phyloP scores from a whole-genome alignment of 53 echinoderm and acorn worm genomes.

The Holothuria scabra region DNA sequence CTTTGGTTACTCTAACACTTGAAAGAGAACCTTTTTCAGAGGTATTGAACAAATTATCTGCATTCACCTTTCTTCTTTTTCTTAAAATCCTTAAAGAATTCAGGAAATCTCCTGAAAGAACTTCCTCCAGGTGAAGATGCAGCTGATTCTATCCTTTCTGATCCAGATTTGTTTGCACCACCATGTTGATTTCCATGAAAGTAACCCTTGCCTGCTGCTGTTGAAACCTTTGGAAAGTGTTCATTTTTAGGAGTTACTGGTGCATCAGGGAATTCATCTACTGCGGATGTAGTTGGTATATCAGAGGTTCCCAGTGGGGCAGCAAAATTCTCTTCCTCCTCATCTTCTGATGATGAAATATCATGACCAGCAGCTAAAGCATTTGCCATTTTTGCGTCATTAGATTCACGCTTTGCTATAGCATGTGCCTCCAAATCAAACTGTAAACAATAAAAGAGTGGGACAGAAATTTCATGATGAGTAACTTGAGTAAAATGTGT shows the following conservation, averaged over 20 bases:
- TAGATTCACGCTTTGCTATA: conserved; percentile 41
- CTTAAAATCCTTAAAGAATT: conserved; percentile 62
- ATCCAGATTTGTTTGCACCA: no score
- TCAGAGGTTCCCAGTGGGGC: no score
- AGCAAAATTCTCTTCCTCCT: conserved; percentile 11
- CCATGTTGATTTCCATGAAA: no score
- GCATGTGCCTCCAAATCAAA: conserved; percentile 57
- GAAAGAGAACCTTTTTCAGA: no score
- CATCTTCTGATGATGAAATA: conserved; percentile 69
- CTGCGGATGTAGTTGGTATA: no score
- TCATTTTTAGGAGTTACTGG: no score
- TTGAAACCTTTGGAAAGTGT: no score
- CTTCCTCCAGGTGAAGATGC: conserved; percentile 67
- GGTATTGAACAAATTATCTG: background rate
- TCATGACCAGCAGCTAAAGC: conserved; percentile 64
- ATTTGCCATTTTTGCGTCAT: conserved; percentile 53
- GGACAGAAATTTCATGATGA: no score
- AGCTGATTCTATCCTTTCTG: conserved; percentile 17
- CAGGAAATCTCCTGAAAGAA: conserved; percentile 72
- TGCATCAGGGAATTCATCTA: no score
- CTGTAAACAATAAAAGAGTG: conserved; percentile 25
- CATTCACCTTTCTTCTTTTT: conserved; percentile 41
- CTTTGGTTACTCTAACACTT: no score
- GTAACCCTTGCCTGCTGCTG: no score
- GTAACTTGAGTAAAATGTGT: no score